These are phyloP conservation scores for Salpingus planirostris DNA, from an alignment of 2,888 invertebrate genomes.

Conservation along the genomic window DNA sequence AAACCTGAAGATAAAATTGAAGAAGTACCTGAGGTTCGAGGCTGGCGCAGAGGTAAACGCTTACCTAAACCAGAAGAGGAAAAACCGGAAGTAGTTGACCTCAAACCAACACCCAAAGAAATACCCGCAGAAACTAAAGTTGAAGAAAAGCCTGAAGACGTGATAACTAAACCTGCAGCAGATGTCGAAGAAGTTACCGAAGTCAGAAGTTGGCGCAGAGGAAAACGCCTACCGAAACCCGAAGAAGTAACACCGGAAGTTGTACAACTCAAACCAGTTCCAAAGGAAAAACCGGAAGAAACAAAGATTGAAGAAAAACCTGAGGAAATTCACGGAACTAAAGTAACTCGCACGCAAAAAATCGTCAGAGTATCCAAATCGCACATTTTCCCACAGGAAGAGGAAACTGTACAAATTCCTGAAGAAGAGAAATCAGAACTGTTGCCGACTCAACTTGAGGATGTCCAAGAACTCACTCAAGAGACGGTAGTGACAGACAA, in stretches of 20 bases:
- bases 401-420: conserved; percentile 15
- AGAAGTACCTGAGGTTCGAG: conserved; percentile 13
- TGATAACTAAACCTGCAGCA: conserved; percentile 7
- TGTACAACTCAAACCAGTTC: conserved; percentile 20
- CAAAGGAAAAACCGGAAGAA: conserved; percentile 17
- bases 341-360: conserved; percentile 7
- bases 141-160: conserved; percentile 19
- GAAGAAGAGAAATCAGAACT: conserved; percentile 27
- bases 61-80: conserved; percentile 18
- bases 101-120: conserved; percentile 19
- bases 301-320: conserved; percentile 18
- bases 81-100: conserved; percentile 15
- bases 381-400: conserved; percentile 29
- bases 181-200: conserved; percentile 10
- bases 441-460: conserved; percentile 32
- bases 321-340: conserved; percentile 9
- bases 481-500: conserved; percentile 27
- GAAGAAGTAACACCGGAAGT: conserved; percentile 18
- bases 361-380: conserved; percentile 10
- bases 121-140: too few species aligned
- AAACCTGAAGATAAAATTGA: conserved; percentile 3
- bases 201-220: conserved; percentile 16
- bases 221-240: conserved; percentile 15
- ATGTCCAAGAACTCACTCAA: conserved; percentile 24
- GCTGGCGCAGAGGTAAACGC: conserved; percentile 16